Evolutionary conservation across 2,113 vertebrate species (phyloP).

Genomic region (Ranitomeya variabilis): DNA sequence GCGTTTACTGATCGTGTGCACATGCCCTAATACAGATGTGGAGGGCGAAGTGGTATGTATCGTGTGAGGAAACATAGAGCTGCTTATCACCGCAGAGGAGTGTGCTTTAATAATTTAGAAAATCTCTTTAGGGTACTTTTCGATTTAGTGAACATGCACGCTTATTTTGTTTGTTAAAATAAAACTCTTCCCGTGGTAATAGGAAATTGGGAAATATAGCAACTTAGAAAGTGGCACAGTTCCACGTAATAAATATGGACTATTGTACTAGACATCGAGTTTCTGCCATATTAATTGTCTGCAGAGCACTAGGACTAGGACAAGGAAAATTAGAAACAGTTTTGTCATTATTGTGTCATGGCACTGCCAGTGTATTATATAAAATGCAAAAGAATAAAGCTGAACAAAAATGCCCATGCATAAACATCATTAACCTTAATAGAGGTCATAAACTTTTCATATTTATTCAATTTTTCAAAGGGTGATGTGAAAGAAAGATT

Average conservation of each 20-base stretch:
- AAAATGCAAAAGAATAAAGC: not conserved
- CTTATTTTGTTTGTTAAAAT: not conserved
- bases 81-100: no score
- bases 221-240: not conserved
- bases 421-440: not conserved
- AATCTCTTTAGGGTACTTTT: no score
- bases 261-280: not conserved
- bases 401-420: not conserved
- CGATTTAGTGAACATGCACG: no score
- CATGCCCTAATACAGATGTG: no score
- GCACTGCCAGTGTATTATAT: not conserved
- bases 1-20: no score
- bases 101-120: no score
- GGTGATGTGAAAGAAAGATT: not conserved
- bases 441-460: not conserved
- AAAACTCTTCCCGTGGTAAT: not conserved
- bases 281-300: constrained; percentile 3
- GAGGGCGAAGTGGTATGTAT: no score
- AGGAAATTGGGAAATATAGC: not conserved
- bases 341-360: not conserved
- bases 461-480: not conserved
- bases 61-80: no score
- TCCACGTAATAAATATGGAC: not conserved
- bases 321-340: not conserved
- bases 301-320: not conserved